These are phyloP conservation scores for Temnothorax unifasciatus DNA, from an alignment of 2,888 invertebrate species.

Conservation along the genomic window DNA sequence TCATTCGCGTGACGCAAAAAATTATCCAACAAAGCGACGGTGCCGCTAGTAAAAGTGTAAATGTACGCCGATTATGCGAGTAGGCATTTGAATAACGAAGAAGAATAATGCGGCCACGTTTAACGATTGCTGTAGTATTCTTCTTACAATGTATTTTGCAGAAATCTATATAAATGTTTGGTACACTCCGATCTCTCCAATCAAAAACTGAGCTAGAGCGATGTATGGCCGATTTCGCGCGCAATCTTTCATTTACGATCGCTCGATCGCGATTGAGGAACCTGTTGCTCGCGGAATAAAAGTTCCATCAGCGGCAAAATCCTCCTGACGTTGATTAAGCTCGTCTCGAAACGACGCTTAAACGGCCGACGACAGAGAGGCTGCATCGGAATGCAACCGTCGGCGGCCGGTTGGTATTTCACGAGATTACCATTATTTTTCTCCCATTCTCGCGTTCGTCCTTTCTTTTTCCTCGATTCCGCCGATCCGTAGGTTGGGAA, in stretches of 20 bases:
- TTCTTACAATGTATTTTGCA: background rate
- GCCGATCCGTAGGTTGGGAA: conserved; percentile 25
- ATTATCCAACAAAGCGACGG: conserved; percentile 56
- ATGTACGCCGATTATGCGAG: background rate
- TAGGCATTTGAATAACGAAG: conserved; percentile 24
- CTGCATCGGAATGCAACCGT: conserved; percentile 79
- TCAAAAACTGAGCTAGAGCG: background rate
- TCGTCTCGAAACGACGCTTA: conserved; percentile 46
- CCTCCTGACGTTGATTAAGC: conserved; percentile 25
- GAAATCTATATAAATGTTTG: background rate
- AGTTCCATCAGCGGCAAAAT: conserved; percentile 4
- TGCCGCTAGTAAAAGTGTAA: conserved; percentile 28
- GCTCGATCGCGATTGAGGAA: conserved; percentile 12
- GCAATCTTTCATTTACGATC: background rate
- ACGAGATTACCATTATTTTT: conserved; percentile 66
- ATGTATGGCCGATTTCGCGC: background rate
- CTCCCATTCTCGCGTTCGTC: conserved; percentile 9
- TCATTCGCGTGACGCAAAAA: conserved; percentile 36
- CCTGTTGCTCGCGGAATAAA: conserved; percentile 5
- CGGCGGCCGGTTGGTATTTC: conserved; percentile 78
- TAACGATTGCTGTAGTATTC: background rate
- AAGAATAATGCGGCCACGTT: conserved; percentile 21
- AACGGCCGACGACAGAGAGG: conserved; percentile 60
- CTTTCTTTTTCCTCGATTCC: conserved; percentile 38
- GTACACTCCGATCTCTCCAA: background rate